Conservation (phyloP, 2,888 invertebrate genomes). For the Drosophila colorata region DNA sequence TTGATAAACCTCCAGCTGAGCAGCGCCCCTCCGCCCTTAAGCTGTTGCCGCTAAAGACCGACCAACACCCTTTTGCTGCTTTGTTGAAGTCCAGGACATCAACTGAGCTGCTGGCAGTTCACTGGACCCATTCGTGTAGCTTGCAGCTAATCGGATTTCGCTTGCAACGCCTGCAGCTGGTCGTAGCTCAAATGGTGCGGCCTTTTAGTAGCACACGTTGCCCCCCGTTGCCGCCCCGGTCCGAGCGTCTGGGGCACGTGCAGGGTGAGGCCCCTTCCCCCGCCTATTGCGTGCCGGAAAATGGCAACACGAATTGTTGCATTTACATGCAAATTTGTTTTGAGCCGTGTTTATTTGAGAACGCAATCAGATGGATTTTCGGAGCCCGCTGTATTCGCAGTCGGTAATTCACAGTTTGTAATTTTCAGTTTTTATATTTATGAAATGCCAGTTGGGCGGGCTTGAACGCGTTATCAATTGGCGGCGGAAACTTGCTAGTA, state of each 20-base stretch:
- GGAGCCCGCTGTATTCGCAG: not conserved
- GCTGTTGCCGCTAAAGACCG: too few relatives aligned
- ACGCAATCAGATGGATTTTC: slow-evolving; percentile 10
- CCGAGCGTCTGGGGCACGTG: too few relatives aligned
- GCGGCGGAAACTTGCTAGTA: not conserved
- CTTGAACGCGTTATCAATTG: too few relatives aligned
- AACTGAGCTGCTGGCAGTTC: slow-evolving; percentile 29
- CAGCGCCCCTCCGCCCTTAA: not conserved
- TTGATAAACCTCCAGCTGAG: slow-evolving; percentile 23
- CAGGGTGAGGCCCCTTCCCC: too few relatives aligned
- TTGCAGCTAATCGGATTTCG: slow-evolving; percentile 24
- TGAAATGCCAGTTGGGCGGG: not conserved
- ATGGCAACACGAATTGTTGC: slow-evolving; percentile 12
- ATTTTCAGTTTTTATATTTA: slow-evolving; percentile 12
- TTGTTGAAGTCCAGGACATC: not conserved
- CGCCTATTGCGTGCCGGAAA: slow-evolving; percentile 32
- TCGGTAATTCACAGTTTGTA: slow-evolving; percentile 8
- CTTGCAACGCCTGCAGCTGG: not conserved
- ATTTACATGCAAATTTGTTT: slow-evolving; percentile 33
- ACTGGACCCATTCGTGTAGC: slow-evolving; percentile 11
- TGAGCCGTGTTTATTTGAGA: slow-evolving; percentile 21
- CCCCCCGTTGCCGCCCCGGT: too few relatives aligned
- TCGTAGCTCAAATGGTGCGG: too few relatives aligned
- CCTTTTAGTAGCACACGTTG: too few relatives aligned
- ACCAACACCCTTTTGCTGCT: too few relatives aligned